Evolutionary conservation across 2,113 vertebrate species (phyloP), one percentile per base, ranked within the genome.

Genomic region (Mungos mungo): DNA sequence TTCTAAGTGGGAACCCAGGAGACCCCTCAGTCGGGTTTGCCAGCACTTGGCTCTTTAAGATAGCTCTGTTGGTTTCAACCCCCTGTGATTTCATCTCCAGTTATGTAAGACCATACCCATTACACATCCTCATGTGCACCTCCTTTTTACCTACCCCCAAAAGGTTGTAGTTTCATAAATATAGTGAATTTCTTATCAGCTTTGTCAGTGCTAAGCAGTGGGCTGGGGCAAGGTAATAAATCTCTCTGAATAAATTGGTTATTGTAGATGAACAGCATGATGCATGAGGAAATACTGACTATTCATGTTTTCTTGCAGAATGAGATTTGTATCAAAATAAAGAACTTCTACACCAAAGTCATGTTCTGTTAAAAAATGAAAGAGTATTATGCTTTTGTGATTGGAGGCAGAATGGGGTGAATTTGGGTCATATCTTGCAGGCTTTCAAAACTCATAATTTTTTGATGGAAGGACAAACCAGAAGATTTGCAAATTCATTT

Each of bases 161-260:
- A 96, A 45, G 35, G 9, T 11, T 69, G 16, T 14, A 27, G 7
- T 97, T 98, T 94, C 95, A 89, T 69, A 98, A 97, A 96, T 97
- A 90, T 3, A 90, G 90, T 97, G 31, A 38, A 25, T 47, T 96
- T 95, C 97, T 97, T 94, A 94, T 85, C 96, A 96, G 47, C 47
- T 97, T 97, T 98, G 84, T 77, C 84, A 86, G 63, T 66, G 50
- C 38, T 97, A 95, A 96, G 81, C 94, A 96, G 88, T 88, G 21
- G 81, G 92, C 65, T 86, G 35, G 91, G 60, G 90, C 92, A 96
- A 86, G 87, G 94, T 90, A 88, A 97, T 60, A 93, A 95, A 96
- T 95, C n/a, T 90, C 93, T 90, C 88, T 88, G 88, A 97, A 96
- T 97, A 98, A 98, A 96, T 91, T 97, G 95, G 71, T 93, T 97